Conservation (phyloP, 2,797 vertebrate genomes). For the Cryptoprocta ferox region DNA sequence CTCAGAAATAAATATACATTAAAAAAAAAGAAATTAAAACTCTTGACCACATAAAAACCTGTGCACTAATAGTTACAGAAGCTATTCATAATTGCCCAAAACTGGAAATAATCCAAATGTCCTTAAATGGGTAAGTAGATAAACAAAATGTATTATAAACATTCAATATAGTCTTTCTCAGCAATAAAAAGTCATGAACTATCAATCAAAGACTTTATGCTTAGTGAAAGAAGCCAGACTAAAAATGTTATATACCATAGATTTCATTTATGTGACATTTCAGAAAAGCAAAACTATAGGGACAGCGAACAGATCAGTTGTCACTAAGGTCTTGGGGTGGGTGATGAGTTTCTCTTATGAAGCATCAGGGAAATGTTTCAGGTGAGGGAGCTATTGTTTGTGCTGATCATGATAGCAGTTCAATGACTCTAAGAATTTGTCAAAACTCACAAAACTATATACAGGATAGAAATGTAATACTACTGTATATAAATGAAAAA, state of each 20-base stretch:
- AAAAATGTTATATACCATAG: background rate
- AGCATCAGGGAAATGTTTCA: background rate
- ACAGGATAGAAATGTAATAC: background rate
- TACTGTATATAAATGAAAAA: background rate
- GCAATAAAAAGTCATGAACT: constrained; percentile 19
- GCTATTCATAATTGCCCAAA: background rate
- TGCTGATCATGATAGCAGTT: background rate
- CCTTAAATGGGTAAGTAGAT: background rate
- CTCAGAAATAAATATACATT: background rate
- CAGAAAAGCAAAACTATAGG: background rate
- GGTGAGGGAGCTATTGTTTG: background rate
- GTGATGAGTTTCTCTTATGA: too few species aligned
- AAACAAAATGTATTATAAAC: background rate
- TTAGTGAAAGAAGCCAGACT: background rate
- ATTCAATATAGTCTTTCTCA: background rate
- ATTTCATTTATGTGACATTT: background rate
- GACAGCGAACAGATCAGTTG: background rate
- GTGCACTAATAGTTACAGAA: background rate
- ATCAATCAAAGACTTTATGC: background rate
- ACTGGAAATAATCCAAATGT: constrained; percentile 14
- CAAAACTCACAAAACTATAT: background rate
- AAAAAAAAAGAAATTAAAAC: background rate
- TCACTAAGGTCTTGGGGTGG: background rate
- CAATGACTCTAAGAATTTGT: background rate
- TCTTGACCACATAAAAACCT: background rate